Percentiles rank a stretch among this genome's conserved stretches.
Evolutionary conservation across 2,888 invertebrate genomes (phyloP).

Genomic region (Microplitis manilae): DNA sequence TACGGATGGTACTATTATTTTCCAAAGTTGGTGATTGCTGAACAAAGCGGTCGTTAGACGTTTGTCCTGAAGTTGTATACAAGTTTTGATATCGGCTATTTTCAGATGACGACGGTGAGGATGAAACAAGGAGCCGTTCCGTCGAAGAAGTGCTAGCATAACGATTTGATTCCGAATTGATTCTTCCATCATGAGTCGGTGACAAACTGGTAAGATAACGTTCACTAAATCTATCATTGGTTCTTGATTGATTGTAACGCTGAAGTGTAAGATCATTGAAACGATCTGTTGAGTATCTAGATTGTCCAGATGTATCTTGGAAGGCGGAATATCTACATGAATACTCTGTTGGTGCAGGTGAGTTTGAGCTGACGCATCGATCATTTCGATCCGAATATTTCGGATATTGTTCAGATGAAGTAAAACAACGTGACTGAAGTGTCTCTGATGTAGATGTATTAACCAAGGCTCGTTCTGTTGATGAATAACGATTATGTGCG

Average conservation of each 20-base stretch:
- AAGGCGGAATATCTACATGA: constrained; percentile 57
- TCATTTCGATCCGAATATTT: constrained; percentile 61
- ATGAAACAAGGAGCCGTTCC: constrained; percentile 64
- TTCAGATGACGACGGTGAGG: constrained; percentile 64
- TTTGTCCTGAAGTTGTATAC: constrained; percentile 51
- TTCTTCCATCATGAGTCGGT: constrained; percentile 46
- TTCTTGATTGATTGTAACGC: constrained; percentile 60
- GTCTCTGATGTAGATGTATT: constrained; percentile 27
- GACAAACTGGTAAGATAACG: constrained; percentile 60
- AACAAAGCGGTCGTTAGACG: constrained; percentile 56
- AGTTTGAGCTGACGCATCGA: constrained; percentile 55
- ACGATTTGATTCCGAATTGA: constrained; percentile 30
- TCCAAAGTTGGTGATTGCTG: constrained; percentile 59
- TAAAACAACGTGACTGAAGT: constrained; percentile 51
- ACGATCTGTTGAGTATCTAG: constrained; percentile 60
- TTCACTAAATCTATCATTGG: constrained; percentile 62
- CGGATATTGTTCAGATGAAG: constrained; percentile 59
- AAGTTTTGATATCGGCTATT: constrained; percentile 55
- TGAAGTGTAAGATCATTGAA: constrained; percentile 64
- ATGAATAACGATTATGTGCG: constrained; percentile 63
- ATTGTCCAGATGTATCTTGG: constrained; percentile 58
- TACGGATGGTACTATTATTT: constrained; percentile 40
- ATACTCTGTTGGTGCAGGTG: constrained; percentile 57
- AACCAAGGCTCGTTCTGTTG: constrained; percentile 59
- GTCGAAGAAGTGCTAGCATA: constrained; percentile 53